phyloP scores from a whole-genome alignment of 2,113 vertebrate genomes.

The Rhombomys opimus region DNA sequence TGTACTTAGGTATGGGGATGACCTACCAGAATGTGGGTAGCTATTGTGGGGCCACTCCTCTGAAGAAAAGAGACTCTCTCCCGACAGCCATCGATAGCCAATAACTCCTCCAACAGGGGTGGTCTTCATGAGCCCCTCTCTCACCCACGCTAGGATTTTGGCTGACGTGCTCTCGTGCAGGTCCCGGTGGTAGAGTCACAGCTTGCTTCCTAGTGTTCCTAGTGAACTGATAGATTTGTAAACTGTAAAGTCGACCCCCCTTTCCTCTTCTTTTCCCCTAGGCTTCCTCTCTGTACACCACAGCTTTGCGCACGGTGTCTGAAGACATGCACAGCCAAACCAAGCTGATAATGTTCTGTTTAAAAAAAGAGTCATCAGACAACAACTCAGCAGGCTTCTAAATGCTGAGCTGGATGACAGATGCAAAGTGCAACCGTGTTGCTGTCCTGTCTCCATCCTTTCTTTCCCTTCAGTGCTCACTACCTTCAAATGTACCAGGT shows the following conservation, averaged over 20 bases:
- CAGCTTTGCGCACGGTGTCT: neutral
- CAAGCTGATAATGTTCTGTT: neutral
- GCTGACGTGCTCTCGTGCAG: neutral
- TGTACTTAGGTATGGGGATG: no score
- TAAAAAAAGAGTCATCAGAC: neutral
- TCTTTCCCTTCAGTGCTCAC: neutral
- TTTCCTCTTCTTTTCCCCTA: neutral
- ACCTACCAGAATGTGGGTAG: neutral
- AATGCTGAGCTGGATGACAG: neutral
- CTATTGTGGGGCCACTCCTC: neutral
- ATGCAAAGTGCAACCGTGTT: accelerated
- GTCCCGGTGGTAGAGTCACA: neutral
- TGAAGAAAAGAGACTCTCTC: neutral
- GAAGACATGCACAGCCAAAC: neutral
- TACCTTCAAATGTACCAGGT: neutral
- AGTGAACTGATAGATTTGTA: neutral
- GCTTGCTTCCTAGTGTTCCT: neutral
- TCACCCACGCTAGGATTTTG: neutral
- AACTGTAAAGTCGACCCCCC: neutral
- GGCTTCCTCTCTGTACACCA: neutral
- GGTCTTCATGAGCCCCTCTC: neutral
- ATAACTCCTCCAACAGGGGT: neutral
- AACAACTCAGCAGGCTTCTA: neutral
- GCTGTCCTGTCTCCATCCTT: neutral
- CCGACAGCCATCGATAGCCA: neutral